Base-by-base conservation (phyloP, 2,888 invertebrate genomes). In the Eilema depressum region DNA sequence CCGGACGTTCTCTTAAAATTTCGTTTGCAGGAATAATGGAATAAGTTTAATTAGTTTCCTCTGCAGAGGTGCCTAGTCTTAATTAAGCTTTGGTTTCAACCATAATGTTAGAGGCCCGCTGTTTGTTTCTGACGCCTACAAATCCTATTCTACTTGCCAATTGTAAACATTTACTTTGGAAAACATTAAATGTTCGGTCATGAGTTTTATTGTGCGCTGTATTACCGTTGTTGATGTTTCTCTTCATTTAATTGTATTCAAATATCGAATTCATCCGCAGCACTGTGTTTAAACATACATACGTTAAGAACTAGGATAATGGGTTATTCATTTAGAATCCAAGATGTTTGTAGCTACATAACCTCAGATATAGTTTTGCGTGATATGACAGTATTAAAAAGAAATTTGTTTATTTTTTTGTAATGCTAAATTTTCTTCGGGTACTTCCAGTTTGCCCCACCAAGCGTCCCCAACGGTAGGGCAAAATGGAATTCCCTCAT, bases 1-100 rank as follows among this genome's bases (percentile, higher is more conserved):
- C 85, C 76, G 82, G 86, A 86, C 85, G 84, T 86, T 86, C 86
- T 86, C 87, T 89, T 88, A 87, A 92, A 90, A 91, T 92, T 92
- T 92, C 86, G 88, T 92, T 92, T 88, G 85, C 87, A 83, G 84
- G 86, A 91, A 91, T 93, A 93, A 93, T 92, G 91, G 89, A 93
- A 92, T 91, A 93, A 93, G 90, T 94, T 94, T 91, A 93, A 93
- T 93, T 93, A 92, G 92, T 92, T 92, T 89, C 86, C 85, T 86
- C 85, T 86, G 86, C 86, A 86, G 85, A 89, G 90, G 88, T 90
- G 87, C 86, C 90, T 92, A 89, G 89, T 88, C 91, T 91, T 93
- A 93, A 93, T 93, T 92, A 93, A 91, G 91, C 87, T 91, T 91
- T 88, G 91, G 89, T 89, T 88, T 89, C 85, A 84, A 77, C 83